Evolutionary conservation across 2,797 vertebrate species (phyloP), one percentile per base, ranked within the genome.

Genomic region (Tolypeutes matacus): DNA sequence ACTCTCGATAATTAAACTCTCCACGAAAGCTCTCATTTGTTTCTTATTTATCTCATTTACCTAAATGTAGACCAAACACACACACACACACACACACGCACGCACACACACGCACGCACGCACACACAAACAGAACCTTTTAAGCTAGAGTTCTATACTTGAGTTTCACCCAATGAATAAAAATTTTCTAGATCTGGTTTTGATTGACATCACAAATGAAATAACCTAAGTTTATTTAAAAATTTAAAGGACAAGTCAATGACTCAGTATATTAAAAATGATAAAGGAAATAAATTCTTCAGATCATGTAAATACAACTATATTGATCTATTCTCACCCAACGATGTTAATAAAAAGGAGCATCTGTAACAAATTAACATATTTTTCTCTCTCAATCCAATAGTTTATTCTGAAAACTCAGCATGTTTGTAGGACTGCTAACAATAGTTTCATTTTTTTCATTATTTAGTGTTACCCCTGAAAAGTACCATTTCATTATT

Each of bases 171-270:
- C 14, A 2, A 82, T 85, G 12, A 76, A 90, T 62, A 70, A 92
- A 92, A 92, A 2, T 58, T 86, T 96, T 92, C 46, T 80, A 94
- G 58, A 93, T 84, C 20, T 92, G 39, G 23, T 89, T 93, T 95
- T 51, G 46, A 80, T 31, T 89, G n/a, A 46, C 3, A 82, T 73
- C 58, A 65, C n/a, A 81, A 91, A 92, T 78, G 58, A 86, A 90
- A 93, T 73, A 93, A 78, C 3, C 70, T 89, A 12, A 11, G 27
- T 53, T 88, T 70, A 82, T 75, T 89, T 77, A 82, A 91, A 91
- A 93, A 17, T 89, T 95, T 13, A 84, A 53, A 92, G n/a, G 14
- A 49, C 81, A 81, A 69, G 34, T 51, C 94, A 69, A 92, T 39
- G 5, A 90, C 70, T 90, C 39, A 94, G 46, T 11, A 51, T 53